Percentiles rank a stretch among this genome's conserved stretches.
phyloP scores from a whole-genome alignment of 2,797 vertebrate genomes.

The Pteropus rufus region DNA sequence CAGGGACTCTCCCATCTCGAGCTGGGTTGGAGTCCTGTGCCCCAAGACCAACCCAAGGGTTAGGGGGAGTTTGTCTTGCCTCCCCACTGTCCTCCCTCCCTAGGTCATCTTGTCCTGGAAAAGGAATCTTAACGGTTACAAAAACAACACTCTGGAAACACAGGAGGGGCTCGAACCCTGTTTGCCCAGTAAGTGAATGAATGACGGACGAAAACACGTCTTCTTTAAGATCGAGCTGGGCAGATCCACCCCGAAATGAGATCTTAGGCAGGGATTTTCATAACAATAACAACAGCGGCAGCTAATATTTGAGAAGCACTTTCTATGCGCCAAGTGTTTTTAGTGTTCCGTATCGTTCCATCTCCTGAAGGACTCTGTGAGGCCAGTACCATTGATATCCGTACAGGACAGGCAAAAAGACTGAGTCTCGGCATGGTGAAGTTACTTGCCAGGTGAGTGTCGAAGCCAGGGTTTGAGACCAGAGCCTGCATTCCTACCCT shows the following conservation, averaged over 20 bases:
- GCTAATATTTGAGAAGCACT: background rate
- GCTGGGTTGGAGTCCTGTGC: background rate
- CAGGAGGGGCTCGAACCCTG: background rate
- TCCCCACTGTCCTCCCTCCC: background rate
- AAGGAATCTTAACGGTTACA: background rate
- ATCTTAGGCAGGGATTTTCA: background rate
- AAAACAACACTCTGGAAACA: background rate
- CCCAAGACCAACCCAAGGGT: background rate
- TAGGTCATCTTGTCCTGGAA: rapidly evolving
- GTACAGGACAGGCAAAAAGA: background rate
- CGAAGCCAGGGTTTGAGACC: background rate
- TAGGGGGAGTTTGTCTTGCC: background rate
- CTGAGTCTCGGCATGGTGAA: background rate
- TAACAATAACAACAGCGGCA: background rate
- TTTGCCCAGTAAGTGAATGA: background rate
- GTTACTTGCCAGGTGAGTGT: background rate
- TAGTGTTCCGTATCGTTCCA: background rate
- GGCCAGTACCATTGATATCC: background rate
- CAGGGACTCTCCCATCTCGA: background rate
- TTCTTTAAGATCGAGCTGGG: background rate
- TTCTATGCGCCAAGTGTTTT: background rate
- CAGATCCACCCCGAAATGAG: background rate
- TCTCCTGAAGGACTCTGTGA: background rate
- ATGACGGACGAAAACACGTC: background rate
- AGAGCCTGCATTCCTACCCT: background rate